These are phyloP conservation scores for Mellivora capensis DNA, from an alignment of 2,113 vertebrate species.

Conservation along the genomic window DNA sequence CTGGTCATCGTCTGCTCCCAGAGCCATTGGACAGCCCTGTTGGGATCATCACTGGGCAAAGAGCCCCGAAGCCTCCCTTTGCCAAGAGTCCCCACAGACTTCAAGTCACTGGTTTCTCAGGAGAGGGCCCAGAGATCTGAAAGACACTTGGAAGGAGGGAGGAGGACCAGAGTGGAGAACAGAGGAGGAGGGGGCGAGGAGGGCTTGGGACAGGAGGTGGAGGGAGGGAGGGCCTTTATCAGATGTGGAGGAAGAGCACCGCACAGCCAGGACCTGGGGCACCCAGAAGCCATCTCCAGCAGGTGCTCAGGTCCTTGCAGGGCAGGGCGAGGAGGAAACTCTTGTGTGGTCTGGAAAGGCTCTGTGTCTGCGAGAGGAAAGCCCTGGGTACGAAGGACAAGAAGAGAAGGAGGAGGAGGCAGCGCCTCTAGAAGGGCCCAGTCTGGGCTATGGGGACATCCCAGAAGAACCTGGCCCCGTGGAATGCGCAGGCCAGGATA, in stretches of 20 bases:
- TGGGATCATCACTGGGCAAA: background rate
- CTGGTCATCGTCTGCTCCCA: background rate
- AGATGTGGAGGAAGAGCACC: background rate
- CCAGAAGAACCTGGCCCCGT: background rate
- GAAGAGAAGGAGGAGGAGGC: background rate
- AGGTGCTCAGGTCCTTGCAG: rapidly evolving
- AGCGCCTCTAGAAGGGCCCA: rapidly evolving
- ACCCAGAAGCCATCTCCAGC: rapidly evolving
- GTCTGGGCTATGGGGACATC: rapidly evolving
- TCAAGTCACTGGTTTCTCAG: slow-evolving; percentile 24
- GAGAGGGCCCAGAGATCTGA: slow-evolving; percentile 47
- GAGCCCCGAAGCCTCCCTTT: rapidly evolving
- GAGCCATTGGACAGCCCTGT: slow-evolving; percentile 30
- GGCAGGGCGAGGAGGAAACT: background rate
- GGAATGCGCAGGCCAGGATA: background rate
- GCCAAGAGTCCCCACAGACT: background rate
- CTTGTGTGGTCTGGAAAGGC: rapidly evolving
- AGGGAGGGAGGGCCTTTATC: background rate
- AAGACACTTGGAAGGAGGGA: slow-evolving; percentile 42
- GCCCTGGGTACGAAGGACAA: rapidly evolving
- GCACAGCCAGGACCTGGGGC: background rate
- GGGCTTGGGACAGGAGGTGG: background rate
- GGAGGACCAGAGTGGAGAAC: background rate
- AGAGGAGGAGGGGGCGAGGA: rapidly evolving
- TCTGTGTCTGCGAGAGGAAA: background rate